Percentiles rank a stretch among this genome's conserved stretches.
Conservation (phyloP, 2,888 invertebrate species). For the Prosopocoilus inquinatus region DNA sequence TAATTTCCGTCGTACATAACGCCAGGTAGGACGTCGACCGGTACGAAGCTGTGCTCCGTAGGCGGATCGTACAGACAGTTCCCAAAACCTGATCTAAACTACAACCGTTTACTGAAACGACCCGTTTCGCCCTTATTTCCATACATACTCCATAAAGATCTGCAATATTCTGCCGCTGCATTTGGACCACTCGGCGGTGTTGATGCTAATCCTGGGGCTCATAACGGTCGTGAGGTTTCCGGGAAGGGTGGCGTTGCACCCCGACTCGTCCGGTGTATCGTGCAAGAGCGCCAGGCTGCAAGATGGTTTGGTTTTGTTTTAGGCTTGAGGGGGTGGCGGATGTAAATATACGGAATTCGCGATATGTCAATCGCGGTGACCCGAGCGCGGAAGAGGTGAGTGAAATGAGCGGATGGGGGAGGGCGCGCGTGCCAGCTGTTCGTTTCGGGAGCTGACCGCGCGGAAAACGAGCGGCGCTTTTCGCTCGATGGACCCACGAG, state of each 20-base stretch:
- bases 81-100: slow-evolving; percentile 55
- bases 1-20: slow-evolving; percentile 59
- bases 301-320: not conserved
- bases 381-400: not conserved
- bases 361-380: not conserved
- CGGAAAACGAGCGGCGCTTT: slow-evolving; percentile 24
- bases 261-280: slow-evolving; percentile 38
- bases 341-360: not conserved
- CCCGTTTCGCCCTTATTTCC: slow-evolving; percentile 12
- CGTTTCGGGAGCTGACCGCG: slow-evolving; percentile 13
- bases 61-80: slow-evolving; percentile 60
- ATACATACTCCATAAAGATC: slow-evolving; percentile 56
- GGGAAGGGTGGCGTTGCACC: slow-evolving; percentile 34
- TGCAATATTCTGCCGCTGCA: slow-evolving; percentile 54
- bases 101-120: slow-evolving; percentile 31
- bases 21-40: slow-evolving; percentile 46
- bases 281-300: slow-evolving; percentile 43
- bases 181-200: slow-evolving; percentile 54
- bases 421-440: slow-evolving; percentile 4
- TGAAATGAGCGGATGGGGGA: not conserved
- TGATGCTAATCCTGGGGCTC: slow-evolving; percentile 39
- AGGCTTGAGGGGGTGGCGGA: not conserved
- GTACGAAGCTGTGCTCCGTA: slow-evolving; percentile 40
- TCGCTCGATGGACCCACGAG: slow-evolving; percentile 13
- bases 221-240: slow-evolving; percentile 42